phyloP scores from a whole-genome alignment of 2,888 invertebrate genomes.

The Crossocerus cetratus region DNA sequence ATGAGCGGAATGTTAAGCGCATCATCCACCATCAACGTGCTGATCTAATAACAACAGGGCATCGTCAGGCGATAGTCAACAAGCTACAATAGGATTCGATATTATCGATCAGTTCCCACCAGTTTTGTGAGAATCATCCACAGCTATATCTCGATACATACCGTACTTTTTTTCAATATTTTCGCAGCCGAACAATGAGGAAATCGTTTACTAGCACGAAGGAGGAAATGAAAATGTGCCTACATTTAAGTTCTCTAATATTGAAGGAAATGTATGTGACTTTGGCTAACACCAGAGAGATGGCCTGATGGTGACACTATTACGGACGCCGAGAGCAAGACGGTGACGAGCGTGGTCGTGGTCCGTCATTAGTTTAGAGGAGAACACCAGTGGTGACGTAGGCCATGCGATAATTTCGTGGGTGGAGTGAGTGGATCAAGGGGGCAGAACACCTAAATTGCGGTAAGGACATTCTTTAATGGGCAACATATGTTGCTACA shows the following conservation, averaged over 20 bases:
- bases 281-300: no score
- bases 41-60: slow-evolving; percentile 40
- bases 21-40: slow-evolving; percentile 18
- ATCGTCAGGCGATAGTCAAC: slow-evolving; percentile 42
- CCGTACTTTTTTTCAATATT: no score
- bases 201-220: no score
- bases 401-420: slow-evolving; percentile 27
- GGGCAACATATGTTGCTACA: background rate
- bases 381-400: slow-evolving; percentile 31
- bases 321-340: background rate
- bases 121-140: no score
- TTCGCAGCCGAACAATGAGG: no score
- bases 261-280: no score
- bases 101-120: no score
- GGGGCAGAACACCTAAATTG: slow-evolving; percentile 5
- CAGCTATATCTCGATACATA: no score
- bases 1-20: background rate
- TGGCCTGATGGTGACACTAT: no score
- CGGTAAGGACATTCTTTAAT: slow-evolving; percentile 5
- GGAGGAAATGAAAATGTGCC: no score
- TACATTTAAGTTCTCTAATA: no score
- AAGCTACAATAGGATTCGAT: slow-evolving; percentile 37
- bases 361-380: slow-evolving; percentile 20
- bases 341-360: background rate
- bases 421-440: slow-evolving; percentile 4